Evolutionary conservation across 37 sponge, comb jelly and placozoan genomes (phyloP).

Genomic region (Agelas oroides): DNA sequence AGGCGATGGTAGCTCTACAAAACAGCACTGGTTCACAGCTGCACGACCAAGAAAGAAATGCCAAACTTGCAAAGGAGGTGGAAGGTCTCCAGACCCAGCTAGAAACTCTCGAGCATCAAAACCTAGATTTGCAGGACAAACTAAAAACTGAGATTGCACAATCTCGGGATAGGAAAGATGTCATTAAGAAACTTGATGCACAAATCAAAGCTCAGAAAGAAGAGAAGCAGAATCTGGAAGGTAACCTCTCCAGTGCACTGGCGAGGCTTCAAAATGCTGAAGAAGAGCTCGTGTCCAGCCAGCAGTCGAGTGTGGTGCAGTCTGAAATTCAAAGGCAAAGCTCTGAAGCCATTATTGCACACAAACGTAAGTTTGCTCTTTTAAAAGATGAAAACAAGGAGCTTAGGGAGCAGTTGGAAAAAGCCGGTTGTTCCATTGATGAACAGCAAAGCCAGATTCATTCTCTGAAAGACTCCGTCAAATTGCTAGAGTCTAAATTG

Average conservation of each 20-base stretch:
- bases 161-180: background rate
- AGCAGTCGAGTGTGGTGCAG: background rate
- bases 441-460: background rate
- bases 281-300: background rate
- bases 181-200: slow-evolving; percentile 5
- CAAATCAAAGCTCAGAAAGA: slow-evolving; percentile 3
- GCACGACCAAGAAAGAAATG: background rate
- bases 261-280: background rate
- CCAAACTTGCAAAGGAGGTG: background rate
- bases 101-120: slow-evolving; percentile 18
- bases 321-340: slow-evolving; percentile 12
- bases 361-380: background rate
- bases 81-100: slow-evolving; percentile 11
- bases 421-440: slow-evolving; percentile 7
- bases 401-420: background rate
- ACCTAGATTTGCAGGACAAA: slow-evolving; percentile 20
- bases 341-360: background rate
- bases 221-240: background rate
- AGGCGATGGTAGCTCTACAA: background rate
- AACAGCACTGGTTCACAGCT: background rate
- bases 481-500: background rate
- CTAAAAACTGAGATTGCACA: slow-evolving; percentile 11
- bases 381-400: slow-evolving; percentile 20
- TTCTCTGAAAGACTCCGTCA: background rate
- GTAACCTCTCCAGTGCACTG: background rate